These are phyloP conservation scores for Amphilophus citrinellus DNA, from an alignment of 2,113 vertebrate genomes.

Conservation along the genomic window DNA sequence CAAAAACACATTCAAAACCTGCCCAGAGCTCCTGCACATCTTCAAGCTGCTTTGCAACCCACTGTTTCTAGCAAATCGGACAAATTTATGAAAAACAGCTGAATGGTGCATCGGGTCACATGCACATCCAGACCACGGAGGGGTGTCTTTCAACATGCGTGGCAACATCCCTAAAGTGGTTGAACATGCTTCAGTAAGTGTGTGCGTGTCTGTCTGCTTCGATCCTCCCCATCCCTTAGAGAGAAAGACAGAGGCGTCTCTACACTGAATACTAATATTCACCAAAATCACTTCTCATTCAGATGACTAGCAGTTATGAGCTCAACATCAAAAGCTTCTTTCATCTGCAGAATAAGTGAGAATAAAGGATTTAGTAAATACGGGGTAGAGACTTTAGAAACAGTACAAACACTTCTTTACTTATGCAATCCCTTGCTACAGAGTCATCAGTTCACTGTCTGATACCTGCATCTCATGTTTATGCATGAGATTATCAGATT, in stretches of 20 bases:
- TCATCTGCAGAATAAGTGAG: conserved; percentile 56
- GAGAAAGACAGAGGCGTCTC: conserved; percentile 51
- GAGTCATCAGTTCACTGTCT: not conserved
- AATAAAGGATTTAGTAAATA: conserved; percentile 66
- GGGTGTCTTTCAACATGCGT: conserved; percentile 56
- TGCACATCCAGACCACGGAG: conserved; percentile 31
- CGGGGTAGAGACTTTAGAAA: conserved; percentile 38
- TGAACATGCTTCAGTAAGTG: conserved; percentile 17
- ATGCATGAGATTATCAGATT: not conserved
- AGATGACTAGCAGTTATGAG: conserved; percentile 65
- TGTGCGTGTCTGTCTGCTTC: conserved; percentile 37
- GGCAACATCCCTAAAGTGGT: conserved; percentile 40
- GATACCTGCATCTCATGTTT: not conserved
- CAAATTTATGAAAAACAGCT: not conserved
- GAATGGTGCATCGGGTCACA: not conserved
- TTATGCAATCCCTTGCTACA: conserved; percentile 14
- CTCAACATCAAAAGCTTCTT: conserved; percentile 69
- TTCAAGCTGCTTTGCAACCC: conserved; percentile 12
- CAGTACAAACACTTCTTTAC: conserved; percentile 20
- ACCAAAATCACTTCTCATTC: conserved; percentile 56
- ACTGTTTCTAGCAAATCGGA: not conserved
- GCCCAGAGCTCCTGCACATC: too few relatives aligned
- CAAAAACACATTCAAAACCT: not conserved
- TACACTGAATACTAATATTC: conserved; percentile 66
- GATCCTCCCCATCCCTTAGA: conserved; percentile 36